These are phyloP conservation scores for Drosophila willistoni DNA, from an alignment of 1,140 invertebrate species.

Conservation along the genomic window DNA sequence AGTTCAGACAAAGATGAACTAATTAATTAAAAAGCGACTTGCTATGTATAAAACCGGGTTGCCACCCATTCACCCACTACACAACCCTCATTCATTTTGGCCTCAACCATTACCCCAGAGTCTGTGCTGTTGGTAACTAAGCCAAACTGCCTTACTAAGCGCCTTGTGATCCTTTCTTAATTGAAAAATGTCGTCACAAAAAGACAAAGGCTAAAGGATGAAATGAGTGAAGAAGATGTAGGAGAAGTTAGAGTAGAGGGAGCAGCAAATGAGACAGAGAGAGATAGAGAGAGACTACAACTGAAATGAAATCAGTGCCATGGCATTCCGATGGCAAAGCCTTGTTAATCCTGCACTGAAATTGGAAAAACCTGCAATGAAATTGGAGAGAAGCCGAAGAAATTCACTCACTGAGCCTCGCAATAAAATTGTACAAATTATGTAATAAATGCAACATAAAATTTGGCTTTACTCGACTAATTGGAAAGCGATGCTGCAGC, in stretches of 20 bases:
- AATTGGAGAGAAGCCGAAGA: slow-evolving; percentile 44
- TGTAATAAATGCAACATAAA: slow-evolving; percentile 82
- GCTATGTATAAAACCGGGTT: slow-evolving; percentile 20
- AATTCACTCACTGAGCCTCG: slow-evolving; percentile 59
- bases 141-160: slow-evolving; percentile 79
- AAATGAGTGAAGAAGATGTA: slow-evolving; percentile 32
- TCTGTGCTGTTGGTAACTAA: slow-evolving; percentile 20
- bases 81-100: too few species aligned
- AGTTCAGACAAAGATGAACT: slow-evolving; percentile 27
- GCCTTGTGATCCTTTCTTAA: slow-evolving; percentile 81
- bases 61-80: neutral
- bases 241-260: neutral
- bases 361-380: slow-evolving; percentile 76
- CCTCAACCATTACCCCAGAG: neutral
- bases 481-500: slow-evolving; percentile 70
- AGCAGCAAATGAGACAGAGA: slow-evolving; percentile 22
- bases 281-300: slow-evolving; percentile 15
- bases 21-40: slow-evolving; percentile 71
- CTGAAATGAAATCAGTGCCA: slow-evolving; percentile 28
- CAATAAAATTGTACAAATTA: slow-evolving; percentile 77
- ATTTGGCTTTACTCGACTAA: slow-evolving; percentile 74
- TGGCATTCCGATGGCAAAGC: slow-evolving; percentile 63
- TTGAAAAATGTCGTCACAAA: slow-evolving; percentile 81
- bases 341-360: slow-evolving; percentile 80
- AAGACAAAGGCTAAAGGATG: slow-evolving; percentile 25